phyloP scores from a whole-genome alignment of 1,140 invertebrate genomes.

The Hylaeus volcanicus region DNA sequence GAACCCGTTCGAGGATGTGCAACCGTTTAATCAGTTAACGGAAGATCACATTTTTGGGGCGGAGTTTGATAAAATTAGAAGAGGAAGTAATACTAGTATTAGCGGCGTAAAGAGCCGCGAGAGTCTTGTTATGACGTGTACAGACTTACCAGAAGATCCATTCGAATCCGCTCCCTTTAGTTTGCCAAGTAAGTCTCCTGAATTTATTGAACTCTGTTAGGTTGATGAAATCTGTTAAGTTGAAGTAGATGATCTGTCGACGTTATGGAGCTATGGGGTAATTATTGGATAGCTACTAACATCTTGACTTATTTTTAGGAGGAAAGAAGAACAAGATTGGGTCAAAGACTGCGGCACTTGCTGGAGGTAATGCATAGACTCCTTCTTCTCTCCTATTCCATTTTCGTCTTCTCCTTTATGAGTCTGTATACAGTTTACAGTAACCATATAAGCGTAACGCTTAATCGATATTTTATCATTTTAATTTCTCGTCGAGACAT shows the following conservation, averaged over 20 bases:
- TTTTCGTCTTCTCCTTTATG: slow-evolving; percentile 35
- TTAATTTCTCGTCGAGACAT: not conserved
- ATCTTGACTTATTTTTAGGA: slow-evolving; percentile 68
- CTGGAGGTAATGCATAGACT: slow-evolving; percentile 84
- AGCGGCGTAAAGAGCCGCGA: slow-evolving; percentile 89
- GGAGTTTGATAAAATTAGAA: slow-evolving; percentile 92
- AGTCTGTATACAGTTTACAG: slow-evolving; percentile 31
- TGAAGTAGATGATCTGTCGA: not conserved
- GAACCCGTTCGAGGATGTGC: slow-evolving; percentile 91
- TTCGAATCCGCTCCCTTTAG: slow-evolving; percentile 91
- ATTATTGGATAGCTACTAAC: slow-evolving; percentile 10
- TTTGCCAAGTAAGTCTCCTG: slow-evolving; percentile 82
- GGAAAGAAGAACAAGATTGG: slow-evolving; percentile 81
- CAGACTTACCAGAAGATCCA: slow-evolving; percentile 86
- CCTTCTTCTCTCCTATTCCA: slow-evolving; percentile 60
- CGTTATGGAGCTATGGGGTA: not conserved
- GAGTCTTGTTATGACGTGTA: slow-evolving; percentile 88
- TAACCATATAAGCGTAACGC: not conserved
- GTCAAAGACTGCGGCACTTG: slow-evolving; percentile 81
- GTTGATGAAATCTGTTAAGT: not conserved
- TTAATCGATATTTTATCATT: not conserved
- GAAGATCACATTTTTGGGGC: slow-evolving; percentile 93
- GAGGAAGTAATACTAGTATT: slow-evolving; percentile 91
- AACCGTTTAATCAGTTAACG: slow-evolving; percentile 87
- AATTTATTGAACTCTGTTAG: not conserved